Percentiles rank a stretch among this genome's conserved stretches.
Evolutionary conservation across 2,888 invertebrate genomes (phyloP).

Genomic region (Oxyscelio sp.): DNA sequence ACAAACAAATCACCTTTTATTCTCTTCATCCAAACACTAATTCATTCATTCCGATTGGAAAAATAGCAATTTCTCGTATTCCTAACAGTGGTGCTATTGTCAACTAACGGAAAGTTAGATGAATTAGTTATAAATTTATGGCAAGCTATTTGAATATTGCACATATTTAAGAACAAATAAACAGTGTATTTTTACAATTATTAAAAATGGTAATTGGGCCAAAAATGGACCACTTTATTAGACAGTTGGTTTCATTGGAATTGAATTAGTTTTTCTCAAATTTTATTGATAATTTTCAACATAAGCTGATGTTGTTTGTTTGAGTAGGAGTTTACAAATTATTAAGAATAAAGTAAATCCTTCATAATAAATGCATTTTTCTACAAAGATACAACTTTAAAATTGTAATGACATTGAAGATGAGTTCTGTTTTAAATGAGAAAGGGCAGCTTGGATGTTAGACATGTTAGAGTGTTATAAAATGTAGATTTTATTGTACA

Average conservation of each 20-base stretch:
- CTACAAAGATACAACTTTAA: not conserved
- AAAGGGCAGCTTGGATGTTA: not conserved
- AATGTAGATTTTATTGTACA: constrained; percentile 4
- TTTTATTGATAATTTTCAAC: too few species aligned
- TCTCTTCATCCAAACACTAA: not conserved
- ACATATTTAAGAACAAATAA: too few species aligned
- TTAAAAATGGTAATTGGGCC: too few species aligned
- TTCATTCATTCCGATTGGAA: constrained; percentile 43
- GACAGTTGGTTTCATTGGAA: too few species aligned
- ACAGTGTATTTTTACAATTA: too few species aligned
- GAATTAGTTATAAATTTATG: not conserved
- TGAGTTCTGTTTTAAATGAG: not conserved
- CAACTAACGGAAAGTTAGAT: not conserved
- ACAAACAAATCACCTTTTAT: constrained; percentile 49
- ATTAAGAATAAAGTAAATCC: too few species aligned
- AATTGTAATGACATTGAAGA: not conserved
- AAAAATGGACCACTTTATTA: too few species aligned
- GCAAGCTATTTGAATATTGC: too few species aligned
- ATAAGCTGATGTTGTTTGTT: too few species aligned
- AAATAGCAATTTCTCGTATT: constrained; percentile 13
- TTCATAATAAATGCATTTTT: too few species aligned
- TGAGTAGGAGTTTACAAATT: too few species aligned
- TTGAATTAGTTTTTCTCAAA: too few species aligned
- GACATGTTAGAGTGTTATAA: not conserved
- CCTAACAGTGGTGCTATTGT: constrained; percentile 1